Percentiles rank a stretch among this genome's conserved stretches.
Conservation (phyloP, 2,797 vertebrate species). For the Manis javanica region DNA sequence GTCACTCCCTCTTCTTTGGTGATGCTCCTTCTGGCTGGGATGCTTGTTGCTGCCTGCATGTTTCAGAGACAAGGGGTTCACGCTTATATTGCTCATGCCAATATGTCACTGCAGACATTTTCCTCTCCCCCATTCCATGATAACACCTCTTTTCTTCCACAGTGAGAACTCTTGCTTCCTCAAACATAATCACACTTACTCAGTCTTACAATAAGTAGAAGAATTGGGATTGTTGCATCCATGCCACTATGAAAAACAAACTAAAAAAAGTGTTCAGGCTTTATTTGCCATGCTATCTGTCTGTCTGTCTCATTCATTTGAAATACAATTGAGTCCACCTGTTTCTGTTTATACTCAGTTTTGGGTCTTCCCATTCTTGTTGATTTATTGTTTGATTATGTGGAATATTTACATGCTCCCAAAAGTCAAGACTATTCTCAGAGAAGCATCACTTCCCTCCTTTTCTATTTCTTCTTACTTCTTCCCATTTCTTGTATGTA, state of each 20-base stretch:
- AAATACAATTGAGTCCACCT: neutral
- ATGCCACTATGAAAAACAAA: neutral
- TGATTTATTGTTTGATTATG: neutral
- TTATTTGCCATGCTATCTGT: neutral
- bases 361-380: neutral
- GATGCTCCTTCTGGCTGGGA: neutral
- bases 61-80: neutral
- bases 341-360: neutral
- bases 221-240: neutral
- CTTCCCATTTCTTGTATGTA: neutral
- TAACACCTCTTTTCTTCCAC: neutral
- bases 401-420: neutral
- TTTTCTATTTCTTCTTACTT: neutral
- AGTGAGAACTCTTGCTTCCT: neutral
- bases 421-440: neutral
- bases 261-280: neutral
- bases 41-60: neutral
- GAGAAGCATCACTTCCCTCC: neutral
- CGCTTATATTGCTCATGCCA: neutral
- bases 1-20: neutral
- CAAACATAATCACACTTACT: neutral
- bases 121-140: neutral
- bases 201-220: neutral
- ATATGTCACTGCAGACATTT: neutral
- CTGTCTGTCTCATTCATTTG: neutral